phyloP scores from a whole-genome alignment of 2,113 vertebrate genomes.

The Cepphus grylle region DNA sequence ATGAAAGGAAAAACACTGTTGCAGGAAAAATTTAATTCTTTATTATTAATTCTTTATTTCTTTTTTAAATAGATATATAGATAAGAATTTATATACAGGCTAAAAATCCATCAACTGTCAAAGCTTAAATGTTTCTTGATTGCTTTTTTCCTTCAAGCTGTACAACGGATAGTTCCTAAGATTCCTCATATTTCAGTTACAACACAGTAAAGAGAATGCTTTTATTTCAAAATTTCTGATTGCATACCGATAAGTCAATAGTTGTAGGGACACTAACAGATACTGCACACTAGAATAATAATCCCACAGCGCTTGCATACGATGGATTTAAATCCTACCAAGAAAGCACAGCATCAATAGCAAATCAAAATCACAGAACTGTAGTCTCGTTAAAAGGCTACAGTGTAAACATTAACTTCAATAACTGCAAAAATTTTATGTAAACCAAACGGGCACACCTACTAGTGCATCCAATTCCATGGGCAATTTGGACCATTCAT shows the following conservation, averaged over 20 bases:
- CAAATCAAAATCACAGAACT: not conserved
- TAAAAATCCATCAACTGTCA: not conserved
- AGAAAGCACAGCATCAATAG: not conserved
- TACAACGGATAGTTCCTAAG: not conserved
- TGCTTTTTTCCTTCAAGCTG: not conserved
- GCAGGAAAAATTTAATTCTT: not conserved
- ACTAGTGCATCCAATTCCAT: not conserved
- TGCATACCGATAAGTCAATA: not conserved
- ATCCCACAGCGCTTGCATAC: rapidly evolving
- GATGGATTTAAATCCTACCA: not conserved
- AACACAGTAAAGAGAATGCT: not conserved
- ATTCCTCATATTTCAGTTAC: not conserved
- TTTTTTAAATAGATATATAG: not conserved
- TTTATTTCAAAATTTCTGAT: not conserved
- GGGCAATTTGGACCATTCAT: not conserved
- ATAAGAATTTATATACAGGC: not conserved
- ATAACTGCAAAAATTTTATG: not conserved
- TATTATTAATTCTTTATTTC: not conserved
- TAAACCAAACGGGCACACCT: not conserved
- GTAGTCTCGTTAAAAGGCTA: not conserved
- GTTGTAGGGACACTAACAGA: not conserved
- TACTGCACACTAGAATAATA: not conserved
- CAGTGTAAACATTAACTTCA: not conserved
- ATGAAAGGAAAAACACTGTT: not conserved
- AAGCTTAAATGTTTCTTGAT: not conserved